These are phyloP conservation scores for Saccostrea cuccullata DNA, from an alignment of 1,140 invertebrate genomes.

Conservation along the genomic window DNA sequence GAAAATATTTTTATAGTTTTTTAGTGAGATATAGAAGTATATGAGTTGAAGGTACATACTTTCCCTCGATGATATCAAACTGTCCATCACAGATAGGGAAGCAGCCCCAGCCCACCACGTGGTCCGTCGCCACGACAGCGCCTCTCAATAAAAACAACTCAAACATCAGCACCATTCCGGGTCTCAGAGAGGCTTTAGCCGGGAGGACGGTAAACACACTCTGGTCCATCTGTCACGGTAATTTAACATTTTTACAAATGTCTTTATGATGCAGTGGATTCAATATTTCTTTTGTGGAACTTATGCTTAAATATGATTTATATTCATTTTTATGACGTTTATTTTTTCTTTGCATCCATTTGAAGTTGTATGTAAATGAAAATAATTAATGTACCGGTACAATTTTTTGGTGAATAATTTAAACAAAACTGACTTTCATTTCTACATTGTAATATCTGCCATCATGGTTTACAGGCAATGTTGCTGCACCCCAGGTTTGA, in stretches of 20 bases:
- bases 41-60: conserved; percentile 65
- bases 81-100: conserved; percentile 76
- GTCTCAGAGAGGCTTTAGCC: conserved; percentile 70
- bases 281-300: too few relatives aligned
- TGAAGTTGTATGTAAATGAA: background rate
- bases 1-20: too few relatives aligned
- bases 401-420: too few relatives aligned
- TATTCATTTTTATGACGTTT: too few relatives aligned
- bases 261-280: too few relatives aligned
- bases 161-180: conserved; percentile 75
- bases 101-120: conserved; percentile 73
- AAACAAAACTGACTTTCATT: conserved; percentile 68
- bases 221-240: conserved; percentile 69
- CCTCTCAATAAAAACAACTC: conserved; percentile 75
- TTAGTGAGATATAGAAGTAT: too few relatives aligned
- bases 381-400: background rate
- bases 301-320: too few relatives aligned
- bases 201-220: conserved; percentile 76
- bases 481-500: conserved; percentile 76
- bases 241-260: too few relatives aligned
- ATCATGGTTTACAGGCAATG: conserved; percentile 75
- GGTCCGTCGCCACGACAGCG: conserved; percentile 71
- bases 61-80: conserved; percentile 77
- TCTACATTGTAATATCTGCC: conserved; percentile 75
- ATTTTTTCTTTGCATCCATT: too few relatives aligned